A percentile compares a stretch with the other conserved stretches of the same genome.
These are phyloP conservation scores for Squalus acanthias DNA, from an alignment of 2,797 vertebrate genomes.

Conservation along the genomic window DNA sequence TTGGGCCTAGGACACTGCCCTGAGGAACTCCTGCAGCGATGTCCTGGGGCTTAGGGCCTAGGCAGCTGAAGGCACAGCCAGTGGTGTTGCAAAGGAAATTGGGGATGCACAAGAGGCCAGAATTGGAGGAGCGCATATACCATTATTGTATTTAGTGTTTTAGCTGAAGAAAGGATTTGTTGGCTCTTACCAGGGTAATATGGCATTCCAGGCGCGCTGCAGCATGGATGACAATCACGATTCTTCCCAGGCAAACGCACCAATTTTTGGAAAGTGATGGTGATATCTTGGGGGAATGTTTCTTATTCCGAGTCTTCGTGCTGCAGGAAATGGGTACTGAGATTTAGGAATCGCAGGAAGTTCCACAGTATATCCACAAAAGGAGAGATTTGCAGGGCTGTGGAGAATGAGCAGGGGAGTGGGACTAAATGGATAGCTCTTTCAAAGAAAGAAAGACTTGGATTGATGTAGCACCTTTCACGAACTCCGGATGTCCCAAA, in stretches of 20 bases:
- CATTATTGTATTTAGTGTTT: background rate
- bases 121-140: background rate
- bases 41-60: background rate
- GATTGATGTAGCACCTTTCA: background rate
- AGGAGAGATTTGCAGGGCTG: background rate
- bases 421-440: background rate
- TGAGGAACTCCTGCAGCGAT: too few species aligned
- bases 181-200: background rate
- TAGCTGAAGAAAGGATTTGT: background rate
- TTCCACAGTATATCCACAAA: background rate
- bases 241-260: background rate
- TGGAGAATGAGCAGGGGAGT: background rate
- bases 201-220: background rate
- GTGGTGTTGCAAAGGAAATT: background rate
- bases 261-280: background rate
- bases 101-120: background rate
- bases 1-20: too few species aligned
- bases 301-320: background rate
- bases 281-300: background rate
- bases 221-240: background rate
- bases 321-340: background rate
- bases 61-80: background rate
- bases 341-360: background rate
- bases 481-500: background rate
- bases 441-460: background rate